These are phyloP conservation scores for Macrocentrus cingulum DNA, from an alignment of 1,140 invertebrate genomes.

Conservation along the genomic window DNA sequence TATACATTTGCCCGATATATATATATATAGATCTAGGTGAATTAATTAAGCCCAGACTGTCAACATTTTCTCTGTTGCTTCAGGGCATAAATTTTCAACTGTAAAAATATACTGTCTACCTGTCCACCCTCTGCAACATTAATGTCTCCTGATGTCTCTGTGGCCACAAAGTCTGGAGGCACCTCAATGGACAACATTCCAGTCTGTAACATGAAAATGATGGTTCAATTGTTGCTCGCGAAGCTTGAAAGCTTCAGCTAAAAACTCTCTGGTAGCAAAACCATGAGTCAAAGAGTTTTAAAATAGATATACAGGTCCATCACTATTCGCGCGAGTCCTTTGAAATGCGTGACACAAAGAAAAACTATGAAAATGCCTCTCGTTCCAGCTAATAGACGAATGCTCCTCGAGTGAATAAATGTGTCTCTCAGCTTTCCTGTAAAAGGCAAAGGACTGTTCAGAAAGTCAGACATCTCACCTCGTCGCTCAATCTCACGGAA, in stretches of 20 bases:
- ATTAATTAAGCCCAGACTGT: too few species aligned
- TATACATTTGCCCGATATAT: neutral
- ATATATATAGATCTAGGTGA: neutral
- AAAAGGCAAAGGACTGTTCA: neutral
- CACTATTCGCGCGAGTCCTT: constrained; percentile 3
- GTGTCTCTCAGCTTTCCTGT: constrained; percentile 8
- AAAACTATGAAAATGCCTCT: constrained; percentile 17
- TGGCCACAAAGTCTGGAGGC: constrained; percentile 79
- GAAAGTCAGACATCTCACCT: constrained; percentile 5
- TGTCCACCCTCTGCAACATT: constrained; percentile 77
- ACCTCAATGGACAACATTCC: constrained; percentile 80
- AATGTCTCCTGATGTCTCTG: constrained; percentile 80
- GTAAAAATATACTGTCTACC: constrained; percentile 27
- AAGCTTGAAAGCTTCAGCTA: too few species aligned
- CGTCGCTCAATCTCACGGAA: neutral
- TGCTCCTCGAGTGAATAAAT: constrained; percentile 2
- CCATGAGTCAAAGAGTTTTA: neutral
- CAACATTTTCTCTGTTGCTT: too few species aligned
- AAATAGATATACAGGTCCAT: neutral
- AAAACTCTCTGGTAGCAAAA: too few species aligned
- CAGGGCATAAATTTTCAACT: too few species aligned
- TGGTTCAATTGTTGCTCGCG: too few species aligned
- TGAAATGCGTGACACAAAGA: constrained; percentile 18
- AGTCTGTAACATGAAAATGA: constrained; percentile 60
- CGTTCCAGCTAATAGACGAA: constrained; percentile 9